phyloP scores from a whole-genome alignment of 1,140 invertebrate species.

The Eupeodes corollae region DNA sequence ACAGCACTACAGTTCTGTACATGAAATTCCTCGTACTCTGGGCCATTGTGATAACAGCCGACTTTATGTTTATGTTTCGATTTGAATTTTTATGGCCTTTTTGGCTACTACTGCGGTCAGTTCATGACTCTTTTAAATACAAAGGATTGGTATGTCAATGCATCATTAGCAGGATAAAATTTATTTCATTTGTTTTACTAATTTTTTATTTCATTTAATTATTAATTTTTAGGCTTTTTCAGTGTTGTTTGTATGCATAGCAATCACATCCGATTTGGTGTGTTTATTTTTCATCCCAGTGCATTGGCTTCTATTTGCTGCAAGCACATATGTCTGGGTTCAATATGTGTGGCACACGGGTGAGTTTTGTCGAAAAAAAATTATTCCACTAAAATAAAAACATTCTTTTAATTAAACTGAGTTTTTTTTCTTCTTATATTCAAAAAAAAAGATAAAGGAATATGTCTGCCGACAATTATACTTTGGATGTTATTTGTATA shows the following conservation, averaged over 20 bases:
- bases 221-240: conserved; percentile 77
- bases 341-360: conserved; percentile 98
- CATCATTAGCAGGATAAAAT: no score
- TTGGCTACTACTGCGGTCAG: conserved; percentile 90
- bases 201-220: no score
- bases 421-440: no score
- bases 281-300: conserved; percentile 99
- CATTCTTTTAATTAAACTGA: no score
- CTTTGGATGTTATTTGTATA: conserved; percentile 93
- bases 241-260: conserved; percentile 95
- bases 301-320: conserved; percentile 95
- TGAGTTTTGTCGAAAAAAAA: no score
- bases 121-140: conserved; percentile 97
- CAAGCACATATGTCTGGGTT: conserved; percentile 98
- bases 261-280: conserved; percentile 95
- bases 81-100: conserved; percentile 99
- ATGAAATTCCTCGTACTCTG: conserved; percentile 93
- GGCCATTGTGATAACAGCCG: conserved; percentile 88
- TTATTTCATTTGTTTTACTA: no score
- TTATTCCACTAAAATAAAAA: no score
- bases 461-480: conserved; percentile 88
- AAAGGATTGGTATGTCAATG: conserved; percentile 80
- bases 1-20: conserved; percentile 85
- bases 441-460: conserved; percentile 71
- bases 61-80: conserved; percentile 96